A percentile compares a stretch with the other conserved stretches of the same genome.
phyloP scores from a whole-genome alignment of 2,113 vertebrate genomes.

The Oreotrochilus melanogaster region DNA sequence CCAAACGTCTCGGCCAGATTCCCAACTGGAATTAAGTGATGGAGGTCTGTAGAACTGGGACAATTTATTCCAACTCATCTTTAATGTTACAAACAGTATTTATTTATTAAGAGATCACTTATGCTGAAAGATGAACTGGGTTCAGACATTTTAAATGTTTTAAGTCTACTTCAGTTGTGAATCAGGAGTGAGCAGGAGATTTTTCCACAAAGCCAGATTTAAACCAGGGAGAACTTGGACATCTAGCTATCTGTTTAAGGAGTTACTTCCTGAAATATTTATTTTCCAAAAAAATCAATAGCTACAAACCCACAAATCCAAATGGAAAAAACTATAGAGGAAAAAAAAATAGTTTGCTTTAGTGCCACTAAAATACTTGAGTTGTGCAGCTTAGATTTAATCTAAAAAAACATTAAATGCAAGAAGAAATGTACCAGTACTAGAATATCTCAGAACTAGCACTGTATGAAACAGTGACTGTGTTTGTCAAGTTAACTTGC shows the following conservation, averaged over 20 bases:
- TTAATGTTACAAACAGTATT: neutral
- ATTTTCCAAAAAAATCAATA: neutral
- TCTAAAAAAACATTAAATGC: neutral
- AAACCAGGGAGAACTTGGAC: neutral
- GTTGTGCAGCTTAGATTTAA: neutral
- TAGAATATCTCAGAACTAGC: neutral
- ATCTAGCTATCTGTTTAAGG: neutral
- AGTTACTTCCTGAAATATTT: neutral
- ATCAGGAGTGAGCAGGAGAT: neutral
- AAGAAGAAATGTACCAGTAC: neutral
- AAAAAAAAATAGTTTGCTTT: neutral
- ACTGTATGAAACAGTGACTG: neutral
- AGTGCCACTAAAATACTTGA: neutral
- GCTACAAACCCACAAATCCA: neutral
- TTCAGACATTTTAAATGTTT: neutral
- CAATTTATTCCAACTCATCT: neutral
- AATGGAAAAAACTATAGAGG: neutral
- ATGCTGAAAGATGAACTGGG: neutral
- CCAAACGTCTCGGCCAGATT: fast-evolving
- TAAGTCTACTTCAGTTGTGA: neutral
- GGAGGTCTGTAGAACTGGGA: neutral
- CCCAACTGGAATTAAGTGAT: neutral
- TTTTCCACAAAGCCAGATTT: neutral
- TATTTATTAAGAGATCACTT: neutral
- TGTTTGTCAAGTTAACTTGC: neutral